Evolutionary conservation across 2,113 vertebrate genomes (phyloP), one percentile per base, ranked within the genome.

Genomic region (Mus spicilegus): DNA sequence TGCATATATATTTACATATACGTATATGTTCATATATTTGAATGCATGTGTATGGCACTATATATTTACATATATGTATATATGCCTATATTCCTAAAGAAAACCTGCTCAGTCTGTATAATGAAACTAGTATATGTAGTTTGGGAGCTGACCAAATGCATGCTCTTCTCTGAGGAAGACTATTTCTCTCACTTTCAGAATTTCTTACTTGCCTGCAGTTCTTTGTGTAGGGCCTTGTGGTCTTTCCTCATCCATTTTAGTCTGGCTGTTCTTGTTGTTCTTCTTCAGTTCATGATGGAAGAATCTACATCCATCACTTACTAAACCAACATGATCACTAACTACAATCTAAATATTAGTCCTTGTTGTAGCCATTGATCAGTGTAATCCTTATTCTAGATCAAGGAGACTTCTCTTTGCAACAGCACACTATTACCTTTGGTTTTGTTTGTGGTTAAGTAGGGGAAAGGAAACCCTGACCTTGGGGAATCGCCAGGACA

Each of bases 381-480:
- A 19, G 4, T 6, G 82, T 28, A 46, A 28, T 65, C 7, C 81
- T 42, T 42, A 30, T 26, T 16, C 39, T 17, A 28, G 26, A 65
- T 30, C 39, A 46, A 42, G 82, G 58, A 65, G 42, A 42, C 1
- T 85, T 85, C 39, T 30, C 14, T 26, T 82, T 46, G 14, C 36
- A 65, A 65, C 24, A 33, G 39, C 39, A 30, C 8, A 30, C 26
- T 9, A 65, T 46, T 17, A 24, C 46, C 39, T 49, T 93, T 46
- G n/a, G 17, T 63, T 92, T 87, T 93, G 89, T 58, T 5, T 26
- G 49, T 82, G 90, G 89, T n/a, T 24, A 56, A 95, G 69, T 87
- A 70, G 89, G 94, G 49, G 80, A 89, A 95, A 90, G 20, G 26
- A 73, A 56, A 3, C 89, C 86, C n/a, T 56, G 95, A 61, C 61